Conservation (phyloP, 2,888 invertebrate genomes). For the Diarsia rubi region DNA sequence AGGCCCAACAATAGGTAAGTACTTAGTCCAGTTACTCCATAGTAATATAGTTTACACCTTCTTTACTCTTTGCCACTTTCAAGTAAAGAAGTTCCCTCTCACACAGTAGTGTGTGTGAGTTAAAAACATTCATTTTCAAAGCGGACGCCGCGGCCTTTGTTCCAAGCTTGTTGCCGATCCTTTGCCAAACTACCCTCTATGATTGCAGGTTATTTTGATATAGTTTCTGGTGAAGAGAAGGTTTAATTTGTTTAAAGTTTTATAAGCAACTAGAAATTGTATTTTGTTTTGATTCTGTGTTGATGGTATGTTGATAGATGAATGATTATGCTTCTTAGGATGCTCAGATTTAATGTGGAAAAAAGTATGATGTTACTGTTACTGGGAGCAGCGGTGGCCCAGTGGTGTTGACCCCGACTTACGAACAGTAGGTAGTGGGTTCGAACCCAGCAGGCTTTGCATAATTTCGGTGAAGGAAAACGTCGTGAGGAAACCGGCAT, state of each 20-base stretch:
- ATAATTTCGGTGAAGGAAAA: no score
- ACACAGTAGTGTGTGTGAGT: constrained; percentile 69
- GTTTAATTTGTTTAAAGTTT: not conserved
- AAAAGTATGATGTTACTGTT: no score
- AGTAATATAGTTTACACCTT: no score
- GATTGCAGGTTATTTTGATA: constrained; percentile 30
- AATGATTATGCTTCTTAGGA: not conserved
- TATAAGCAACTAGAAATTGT: no score
- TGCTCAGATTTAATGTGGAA: no score
- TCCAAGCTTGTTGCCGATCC: constrained; percentile 53
- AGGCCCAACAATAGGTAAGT: no score
- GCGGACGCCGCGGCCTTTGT: constrained; percentile 67
- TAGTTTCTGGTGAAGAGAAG: not conserved
- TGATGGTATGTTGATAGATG: not conserved
- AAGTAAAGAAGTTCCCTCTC: constrained; percentile 70
- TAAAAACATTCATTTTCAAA: constrained; percentile 80
- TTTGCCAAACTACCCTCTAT: constrained; percentile 31
- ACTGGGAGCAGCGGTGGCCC: no score
- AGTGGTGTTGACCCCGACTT: no score
- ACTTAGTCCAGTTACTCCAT: no score
- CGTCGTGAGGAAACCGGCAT: no score
- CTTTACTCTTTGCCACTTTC: constrained; percentile 44
- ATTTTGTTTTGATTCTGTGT: not conserved
- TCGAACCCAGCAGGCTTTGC: no score
- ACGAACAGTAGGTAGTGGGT: no score